These are phyloP conservation scores for Zaprionus davidi DNA, from an alignment of 1,140 invertebrate species.

Conservation along the genomic window DNA sequence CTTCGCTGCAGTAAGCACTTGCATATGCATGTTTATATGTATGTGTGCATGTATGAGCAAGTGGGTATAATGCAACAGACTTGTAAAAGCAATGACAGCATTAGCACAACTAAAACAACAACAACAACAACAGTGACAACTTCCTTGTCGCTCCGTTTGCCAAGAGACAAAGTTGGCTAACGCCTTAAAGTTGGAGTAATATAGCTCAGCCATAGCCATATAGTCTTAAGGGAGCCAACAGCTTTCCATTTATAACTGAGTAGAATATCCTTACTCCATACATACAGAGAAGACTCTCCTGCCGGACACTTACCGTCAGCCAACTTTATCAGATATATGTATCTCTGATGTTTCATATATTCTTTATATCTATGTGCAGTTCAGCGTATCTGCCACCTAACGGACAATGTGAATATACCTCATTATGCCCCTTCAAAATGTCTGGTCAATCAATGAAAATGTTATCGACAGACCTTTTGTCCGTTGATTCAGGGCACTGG, in stretches of 20 bases:
- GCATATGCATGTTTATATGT: neutral
- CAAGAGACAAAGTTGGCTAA: neutral
- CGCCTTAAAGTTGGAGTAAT: neutral
- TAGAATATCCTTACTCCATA: no score
- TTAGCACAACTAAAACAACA: slow-evolving; percentile 44
- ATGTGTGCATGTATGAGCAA: slow-evolving; percentile 3
- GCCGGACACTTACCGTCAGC: no score
- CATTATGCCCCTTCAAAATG: neutral
- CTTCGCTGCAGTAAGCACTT: slow-evolving; percentile 40
- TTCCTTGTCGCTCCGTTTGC: slow-evolving; percentile 3
- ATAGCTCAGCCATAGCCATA: neutral
- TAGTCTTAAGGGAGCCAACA: neutral
- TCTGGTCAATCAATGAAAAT: neutral
- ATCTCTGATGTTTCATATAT: no score
- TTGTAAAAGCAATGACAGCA: slow-evolving; percentile 60
- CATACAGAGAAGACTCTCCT: no score
- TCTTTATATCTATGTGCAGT: no score
- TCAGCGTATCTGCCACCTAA: no score
- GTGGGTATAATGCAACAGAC: slow-evolving; percentile 38
- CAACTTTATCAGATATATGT: no score
- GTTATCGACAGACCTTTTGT: neutral
- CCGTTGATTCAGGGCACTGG: neutral
- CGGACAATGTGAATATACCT: no score
- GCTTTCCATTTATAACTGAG: no score
- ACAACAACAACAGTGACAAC: slow-evolving; percentile 19